These are phyloP conservation scores for Rhynchonema sp. DNA, from an alignment of 2,888 invertebrate species.

Conservation along the genomic window DNA sequence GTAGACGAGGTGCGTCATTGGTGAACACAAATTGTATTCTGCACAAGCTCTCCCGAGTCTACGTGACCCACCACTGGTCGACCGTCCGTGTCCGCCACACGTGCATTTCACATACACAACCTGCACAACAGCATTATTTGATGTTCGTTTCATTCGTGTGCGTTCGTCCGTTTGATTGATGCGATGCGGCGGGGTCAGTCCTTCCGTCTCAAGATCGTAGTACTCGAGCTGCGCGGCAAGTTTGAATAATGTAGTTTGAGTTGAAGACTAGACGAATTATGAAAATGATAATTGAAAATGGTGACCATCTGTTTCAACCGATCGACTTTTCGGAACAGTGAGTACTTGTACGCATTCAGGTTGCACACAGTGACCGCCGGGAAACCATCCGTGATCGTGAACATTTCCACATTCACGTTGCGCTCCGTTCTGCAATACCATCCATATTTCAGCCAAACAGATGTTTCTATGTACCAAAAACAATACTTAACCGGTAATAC, in stretches of 20 bases:
- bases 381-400: neutral
- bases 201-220: neutral
- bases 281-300: no score
- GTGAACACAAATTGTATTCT: no score
- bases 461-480: neutral
- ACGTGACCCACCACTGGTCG: neutral
- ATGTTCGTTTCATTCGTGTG: neutral
- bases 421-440: neutral
- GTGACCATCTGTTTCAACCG: neutral
- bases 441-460: neutral
- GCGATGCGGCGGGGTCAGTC: neutral
- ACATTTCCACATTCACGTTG: neutral
- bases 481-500: neutral
- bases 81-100: neutral
- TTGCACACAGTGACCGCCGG: neutral
- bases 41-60: neutral
- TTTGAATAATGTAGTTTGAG: no score
- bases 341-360: neutral
- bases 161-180: neutral
- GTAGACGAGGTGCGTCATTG: neutral
- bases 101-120: neutral
- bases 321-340: neutral
- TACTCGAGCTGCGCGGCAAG: no score
- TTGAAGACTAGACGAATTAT: no score
- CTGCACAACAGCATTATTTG: neutral